Evolutionary conservation across 2,797 vertebrate genomes (phyloP).

Genomic region (Psittacula echo): DNA sequence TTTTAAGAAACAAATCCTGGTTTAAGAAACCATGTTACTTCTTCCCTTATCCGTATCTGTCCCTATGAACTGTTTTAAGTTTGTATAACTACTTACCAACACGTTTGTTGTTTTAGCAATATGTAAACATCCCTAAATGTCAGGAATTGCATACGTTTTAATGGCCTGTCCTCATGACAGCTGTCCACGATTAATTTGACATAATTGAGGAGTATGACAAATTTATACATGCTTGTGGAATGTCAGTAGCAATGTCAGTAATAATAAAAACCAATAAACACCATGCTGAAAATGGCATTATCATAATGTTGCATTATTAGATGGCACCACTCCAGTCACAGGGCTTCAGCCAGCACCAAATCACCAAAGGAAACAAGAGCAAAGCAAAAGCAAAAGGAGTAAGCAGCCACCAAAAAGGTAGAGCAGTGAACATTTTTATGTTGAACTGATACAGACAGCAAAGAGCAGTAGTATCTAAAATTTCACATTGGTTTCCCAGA

Average conservation of each 20-base stretch:
- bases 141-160: constrained; percentile 25
- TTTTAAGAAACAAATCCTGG: background rate
- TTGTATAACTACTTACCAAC: background rate
- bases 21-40: background rate
- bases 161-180: background rate
- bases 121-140: constrained; percentile 19
- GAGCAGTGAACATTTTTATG: background rate
- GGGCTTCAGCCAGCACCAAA: background rate
- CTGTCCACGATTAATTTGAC: background rate
- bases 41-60: background rate
- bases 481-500: background rate
- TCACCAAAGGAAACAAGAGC: background rate
- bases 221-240: background rate
- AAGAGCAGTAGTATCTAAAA: background rate
- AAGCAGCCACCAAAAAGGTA: background rate
- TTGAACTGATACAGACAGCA: background rate
- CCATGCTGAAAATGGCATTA: background rate
- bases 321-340: background rate
- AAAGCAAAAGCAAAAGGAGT: background rate
- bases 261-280: background rate
- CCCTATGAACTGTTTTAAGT: background rate
- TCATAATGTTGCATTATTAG: background rate
- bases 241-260: background rate
- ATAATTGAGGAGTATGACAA: background rate
- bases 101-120: background rate